These are phyloP conservation scores for Numida meleagris DNA, from an alignment of 2,113 vertebrate species.

Conservation along the genomic window DNA sequence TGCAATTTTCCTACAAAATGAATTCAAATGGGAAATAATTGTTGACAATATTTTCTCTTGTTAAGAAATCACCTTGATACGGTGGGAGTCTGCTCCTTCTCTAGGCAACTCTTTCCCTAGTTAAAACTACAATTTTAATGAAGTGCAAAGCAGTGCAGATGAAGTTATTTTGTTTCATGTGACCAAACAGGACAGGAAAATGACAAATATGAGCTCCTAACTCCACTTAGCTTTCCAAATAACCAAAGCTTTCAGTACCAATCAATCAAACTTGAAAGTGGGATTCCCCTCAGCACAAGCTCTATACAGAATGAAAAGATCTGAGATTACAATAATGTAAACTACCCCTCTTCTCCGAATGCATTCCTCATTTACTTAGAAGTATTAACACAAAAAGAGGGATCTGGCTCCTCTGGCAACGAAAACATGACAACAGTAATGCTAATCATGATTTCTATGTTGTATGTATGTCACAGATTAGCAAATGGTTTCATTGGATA, in stretches of 20 bases:
- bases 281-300: neutral
- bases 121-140: neutral
- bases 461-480: constrained; percentile 24
- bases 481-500: neutral
- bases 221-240: neutral
- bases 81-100: neutral
- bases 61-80: neutral
- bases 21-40: neutral
- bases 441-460: neutral
- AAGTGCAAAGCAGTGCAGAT: neutral
- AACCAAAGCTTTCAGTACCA: neutral
- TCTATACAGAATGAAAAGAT: constrained; percentile 20
- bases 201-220: neutral
- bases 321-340: neutral
- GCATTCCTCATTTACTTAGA: constrained; percentile 10
- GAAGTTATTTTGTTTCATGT: neutral
- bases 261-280: constrained; percentile 13
- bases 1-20: neutral
- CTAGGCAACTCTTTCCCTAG: neutral
- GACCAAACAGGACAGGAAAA: neutral
- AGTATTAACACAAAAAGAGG: constrained; percentile 1
- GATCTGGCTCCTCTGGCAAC: neutral
- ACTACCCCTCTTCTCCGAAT: neutral
- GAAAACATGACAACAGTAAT: neutral
- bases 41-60: neutral